Conservation (phyloP, 2,888 invertebrate species). For the Drosophila niveifrons region DNA sequence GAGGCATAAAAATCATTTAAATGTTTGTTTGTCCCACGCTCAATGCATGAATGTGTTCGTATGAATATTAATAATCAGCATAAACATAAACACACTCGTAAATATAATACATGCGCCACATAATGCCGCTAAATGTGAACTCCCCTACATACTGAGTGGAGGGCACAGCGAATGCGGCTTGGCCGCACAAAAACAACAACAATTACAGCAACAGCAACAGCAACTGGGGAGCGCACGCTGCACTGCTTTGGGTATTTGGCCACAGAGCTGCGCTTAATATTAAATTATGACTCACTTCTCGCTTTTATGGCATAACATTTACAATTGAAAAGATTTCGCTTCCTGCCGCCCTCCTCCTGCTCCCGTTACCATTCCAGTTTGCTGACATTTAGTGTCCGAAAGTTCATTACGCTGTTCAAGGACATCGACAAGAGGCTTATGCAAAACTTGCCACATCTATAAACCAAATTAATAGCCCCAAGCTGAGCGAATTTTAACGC, state of each 20-base stretch:
- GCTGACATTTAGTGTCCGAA: slow-evolving; percentile 35
- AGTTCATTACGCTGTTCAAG: slow-evolving; percentile 63
- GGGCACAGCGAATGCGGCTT: slow-evolving; percentile 29
- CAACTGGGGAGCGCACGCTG: slow-evolving; percentile 26
- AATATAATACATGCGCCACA: slow-evolving; percentile 56
- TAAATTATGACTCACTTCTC: slow-evolving; percentile 60
- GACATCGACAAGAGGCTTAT: slow-evolving; percentile 48
- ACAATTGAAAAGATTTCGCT: slow-evolving; percentile 56
- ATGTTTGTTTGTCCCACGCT: slow-evolving; percentile 57
- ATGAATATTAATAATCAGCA: slow-evolving; percentile 72
- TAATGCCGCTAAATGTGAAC: slow-evolving; percentile 50
- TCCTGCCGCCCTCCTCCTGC: not conserved
- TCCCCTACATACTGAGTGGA: slow-evolving; percentile 4
- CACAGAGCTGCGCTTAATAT: slow-evolving; percentile 43
- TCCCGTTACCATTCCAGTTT: not conserved
- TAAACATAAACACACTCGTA: slow-evolving; percentile 55
- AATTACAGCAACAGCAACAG: too few relatives aligned
- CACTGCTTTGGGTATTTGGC: slow-evolving; percentile 32
- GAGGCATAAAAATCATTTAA: slow-evolving; percentile 74
- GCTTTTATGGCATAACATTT: slow-evolving; percentile 51
- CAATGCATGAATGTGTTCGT: slow-evolving; percentile 56
- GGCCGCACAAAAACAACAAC: slow-evolving; percentile 50
- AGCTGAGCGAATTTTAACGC: slow-evolving; percentile 42
- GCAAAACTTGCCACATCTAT: slow-evolving; percentile 49
- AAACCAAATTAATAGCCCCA: slow-evolving; percentile 64